Conservation (phyloP, 2,797 vertebrate species). For the Syndactyla subalaris region DNA sequence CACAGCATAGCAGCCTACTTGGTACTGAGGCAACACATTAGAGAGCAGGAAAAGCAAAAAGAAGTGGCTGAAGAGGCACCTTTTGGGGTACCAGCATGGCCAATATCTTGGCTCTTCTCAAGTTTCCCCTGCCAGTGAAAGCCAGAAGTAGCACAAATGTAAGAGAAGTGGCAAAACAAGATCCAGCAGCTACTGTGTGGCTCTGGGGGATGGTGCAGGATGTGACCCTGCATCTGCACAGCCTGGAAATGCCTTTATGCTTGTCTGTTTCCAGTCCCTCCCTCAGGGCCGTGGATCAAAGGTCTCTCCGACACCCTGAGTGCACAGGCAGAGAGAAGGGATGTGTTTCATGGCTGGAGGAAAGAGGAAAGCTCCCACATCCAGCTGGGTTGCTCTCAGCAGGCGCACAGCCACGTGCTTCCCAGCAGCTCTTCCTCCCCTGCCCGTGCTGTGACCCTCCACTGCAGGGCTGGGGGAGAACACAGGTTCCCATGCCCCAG, state of each 20-base stretch:
- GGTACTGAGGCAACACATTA: not conserved
- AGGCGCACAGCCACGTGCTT: not conserved
- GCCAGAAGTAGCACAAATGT: not conserved
- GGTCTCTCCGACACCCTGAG: not conserved
- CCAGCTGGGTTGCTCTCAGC: not conserved
- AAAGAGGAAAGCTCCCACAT: not conserved
- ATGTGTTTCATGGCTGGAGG: not conserved
- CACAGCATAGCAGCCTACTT: not conserved
- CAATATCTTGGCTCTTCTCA: not conserved
- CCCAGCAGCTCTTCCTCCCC: not conserved
- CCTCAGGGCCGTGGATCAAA: conserved; percentile 33
- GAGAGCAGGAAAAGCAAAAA: not conserved
- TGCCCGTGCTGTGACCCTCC: not conserved
- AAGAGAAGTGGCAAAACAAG: not conserved
- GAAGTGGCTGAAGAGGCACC: not conserved
- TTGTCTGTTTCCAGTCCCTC: not conserved
- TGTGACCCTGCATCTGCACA: not conserved
- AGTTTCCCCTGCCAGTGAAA: not conserved
- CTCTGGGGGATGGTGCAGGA: not conserved
- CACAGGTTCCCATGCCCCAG: not conserved
- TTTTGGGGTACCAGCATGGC: not conserved
- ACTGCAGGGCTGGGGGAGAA: not conserved
- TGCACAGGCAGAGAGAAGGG: not conserved
- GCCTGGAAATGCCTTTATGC: conserved; percentile 27
- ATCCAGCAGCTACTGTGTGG: not conserved